Evolutionary conservation across 2,797 vertebrate genomes (phyloP).

Genomic region (Spinus olivaceus): DNA sequence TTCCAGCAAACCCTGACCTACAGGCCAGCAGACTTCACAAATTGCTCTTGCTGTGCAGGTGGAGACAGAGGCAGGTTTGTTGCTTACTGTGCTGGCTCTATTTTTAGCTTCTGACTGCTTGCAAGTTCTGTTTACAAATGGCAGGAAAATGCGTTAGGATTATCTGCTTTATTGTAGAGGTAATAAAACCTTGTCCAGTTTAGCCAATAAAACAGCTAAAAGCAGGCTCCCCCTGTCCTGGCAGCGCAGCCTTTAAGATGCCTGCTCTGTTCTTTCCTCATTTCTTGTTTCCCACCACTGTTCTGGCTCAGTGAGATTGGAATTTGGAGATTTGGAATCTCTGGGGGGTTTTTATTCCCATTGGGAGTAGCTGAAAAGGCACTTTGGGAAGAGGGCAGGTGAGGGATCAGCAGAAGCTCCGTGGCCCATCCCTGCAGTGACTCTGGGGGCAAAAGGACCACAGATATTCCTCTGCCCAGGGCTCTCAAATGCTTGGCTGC

Average conservation of each 20-base stretch:
- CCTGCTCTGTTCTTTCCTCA: background rate
- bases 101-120: conserved; percentile 51
- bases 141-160: conserved; percentile 43
- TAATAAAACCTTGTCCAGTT: conserved; percentile 47
- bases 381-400: background rate
- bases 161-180: conserved; percentile 4
- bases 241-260: background rate
- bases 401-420: background rate
- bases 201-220: conserved; percentile 13
- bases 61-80: background rate
- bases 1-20: background rate
- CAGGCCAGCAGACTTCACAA: background rate
- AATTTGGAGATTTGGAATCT: background rate
- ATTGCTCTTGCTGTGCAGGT: background rate
- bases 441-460: background rate
- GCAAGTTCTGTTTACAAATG: conserved; percentile 31
- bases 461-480: background rate
- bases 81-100: conserved; percentile 20
- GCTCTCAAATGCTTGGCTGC: background rate
- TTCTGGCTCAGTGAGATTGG: background rate
- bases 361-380: background rate
- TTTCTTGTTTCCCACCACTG: background rate
- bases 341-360: background rate
- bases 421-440: background rate
- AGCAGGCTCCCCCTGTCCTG: background rate